A percentile compares a stretch with the other conserved stretches of the same genome.
Conservation (phyloP, 2,113 vertebrate genomes). For the Myxocyprinus asiaticus region DNA sequence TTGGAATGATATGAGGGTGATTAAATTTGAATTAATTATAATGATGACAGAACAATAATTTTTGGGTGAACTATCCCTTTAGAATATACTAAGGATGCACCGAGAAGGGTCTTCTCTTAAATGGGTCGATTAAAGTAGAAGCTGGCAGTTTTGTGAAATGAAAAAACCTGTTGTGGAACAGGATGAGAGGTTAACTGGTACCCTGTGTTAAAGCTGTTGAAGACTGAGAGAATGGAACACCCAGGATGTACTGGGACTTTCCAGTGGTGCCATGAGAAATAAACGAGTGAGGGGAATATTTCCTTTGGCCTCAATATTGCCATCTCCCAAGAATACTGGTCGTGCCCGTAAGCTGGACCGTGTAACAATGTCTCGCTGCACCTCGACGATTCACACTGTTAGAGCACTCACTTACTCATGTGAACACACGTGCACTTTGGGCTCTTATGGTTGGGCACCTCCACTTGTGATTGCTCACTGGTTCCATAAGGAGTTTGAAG, state of each 20-base stretch:
- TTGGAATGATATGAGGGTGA: too few species aligned
- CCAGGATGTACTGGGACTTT: slow-evolving; percentile 83
- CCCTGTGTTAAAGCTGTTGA: slow-evolving; percentile 90
- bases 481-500: slow-evolving; percentile 7
- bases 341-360: slow-evolving; percentile 21
- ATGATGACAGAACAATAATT: too few species aligned
- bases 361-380: slow-evolving; percentile 21
- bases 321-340: slow-evolving; percentile 54
- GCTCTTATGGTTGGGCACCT: slow-evolving; percentile 7
- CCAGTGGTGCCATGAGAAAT: slow-evolving; percentile 86
- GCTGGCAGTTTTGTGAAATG: slow-evolving; percentile 34
- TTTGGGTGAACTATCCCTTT: too few species aligned
- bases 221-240: slow-evolving; percentile 89
- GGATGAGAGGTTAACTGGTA: slow-evolving; percentile 85
- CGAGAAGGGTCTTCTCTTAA: not conserved
- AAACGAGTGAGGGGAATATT: slow-evolving; percentile 83
- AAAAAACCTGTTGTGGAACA: slow-evolving; percentile 35
- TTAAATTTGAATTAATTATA: too few species aligned
- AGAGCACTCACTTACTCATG: not conserved
- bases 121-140: slow-evolving; percentile 21
- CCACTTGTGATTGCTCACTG: slow-evolving; percentile 28
- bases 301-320: slow-evolving; percentile 73
- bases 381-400: slow-evolving; percentile 18
- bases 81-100: too few species aligned
- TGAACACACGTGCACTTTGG: slow-evolving; percentile 17